Evolutionary conservation across 2,797 vertebrate species (phyloP).

Genomic region (Ctenochaetus hawaiiensis): DNA sequence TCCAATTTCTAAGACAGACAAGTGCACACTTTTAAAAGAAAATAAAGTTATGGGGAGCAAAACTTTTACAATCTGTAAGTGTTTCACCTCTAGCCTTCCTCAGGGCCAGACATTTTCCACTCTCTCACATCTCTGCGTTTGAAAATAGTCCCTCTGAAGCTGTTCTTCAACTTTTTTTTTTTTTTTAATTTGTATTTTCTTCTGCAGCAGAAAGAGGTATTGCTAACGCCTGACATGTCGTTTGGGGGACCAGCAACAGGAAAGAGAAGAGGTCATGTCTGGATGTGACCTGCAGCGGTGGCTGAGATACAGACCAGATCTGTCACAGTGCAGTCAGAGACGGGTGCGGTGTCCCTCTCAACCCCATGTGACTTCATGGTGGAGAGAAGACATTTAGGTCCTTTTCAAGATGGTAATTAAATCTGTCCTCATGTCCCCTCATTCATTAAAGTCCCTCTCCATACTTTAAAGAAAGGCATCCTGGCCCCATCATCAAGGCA

Average conservation of each 20-base stretch:
- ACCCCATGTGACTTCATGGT: constrained; percentile 33
- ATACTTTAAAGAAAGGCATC: constrained; percentile 19
- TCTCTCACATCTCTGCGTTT: constrained; percentile 67
- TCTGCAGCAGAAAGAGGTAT: constrained; percentile 71
- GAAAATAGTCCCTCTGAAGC: constrained; percentile 70
- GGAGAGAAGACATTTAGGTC: constrained; percentile 20
- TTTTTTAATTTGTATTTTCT: constrained; percentile 49
- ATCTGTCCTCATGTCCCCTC: constrained; percentile 32
- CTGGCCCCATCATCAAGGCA: not conserved
- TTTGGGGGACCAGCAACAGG: constrained; percentile 69
- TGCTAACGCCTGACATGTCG: constrained; percentile 74
- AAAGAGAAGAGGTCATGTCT: constrained; percentile 75
- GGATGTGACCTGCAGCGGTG: constrained; percentile 68
- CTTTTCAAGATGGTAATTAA: constrained; percentile 46
- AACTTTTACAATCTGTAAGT: constrained; percentile 63
- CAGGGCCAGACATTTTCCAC: constrained; percentile 65
- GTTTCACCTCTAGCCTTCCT: constrained; percentile 58
- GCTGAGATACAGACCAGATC: constrained; percentile 80
- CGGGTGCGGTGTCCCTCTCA: constrained; percentile 42
- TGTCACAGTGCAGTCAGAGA: constrained; percentile 40
- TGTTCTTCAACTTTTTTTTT: constrained; percentile 22
- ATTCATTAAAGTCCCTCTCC: constrained; percentile 33
- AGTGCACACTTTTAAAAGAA: constrained; percentile 40
- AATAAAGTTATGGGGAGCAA: constrained; percentile 26
- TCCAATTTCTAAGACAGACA: constrained; percentile 48